Evolutionary conservation across 2,888 invertebrate genomes (phyloP).

Genomic region (Cheilosia grossa): DNA sequence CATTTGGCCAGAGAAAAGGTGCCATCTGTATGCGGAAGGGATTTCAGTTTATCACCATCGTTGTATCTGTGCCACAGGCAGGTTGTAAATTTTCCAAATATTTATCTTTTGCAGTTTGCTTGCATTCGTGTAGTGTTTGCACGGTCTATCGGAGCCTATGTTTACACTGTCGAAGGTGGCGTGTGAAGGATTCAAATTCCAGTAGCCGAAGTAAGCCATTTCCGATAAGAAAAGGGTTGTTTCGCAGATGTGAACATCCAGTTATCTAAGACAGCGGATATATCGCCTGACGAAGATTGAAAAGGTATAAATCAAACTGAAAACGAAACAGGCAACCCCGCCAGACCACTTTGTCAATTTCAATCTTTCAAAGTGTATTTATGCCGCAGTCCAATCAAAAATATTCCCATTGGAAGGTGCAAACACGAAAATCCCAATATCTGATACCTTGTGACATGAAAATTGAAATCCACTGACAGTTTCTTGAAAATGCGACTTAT

Average conservation of each 20-base stretch:
- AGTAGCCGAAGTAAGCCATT: conserved; percentile 38
- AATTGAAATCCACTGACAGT: conserved; percentile 65
- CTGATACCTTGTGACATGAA: conserved; percentile 63
- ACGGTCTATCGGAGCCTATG: conserved; percentile 29
- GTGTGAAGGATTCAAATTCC: conserved; percentile 33
- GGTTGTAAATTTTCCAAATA: conserved; percentile 54
- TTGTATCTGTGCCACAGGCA: conserved; percentile 20
- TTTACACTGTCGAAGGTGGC: conserved; percentile 47
- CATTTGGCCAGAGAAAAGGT: neutral
- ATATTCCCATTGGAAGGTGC: conserved; percentile 34
- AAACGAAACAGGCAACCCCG: neutral
- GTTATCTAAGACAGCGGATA: neutral
- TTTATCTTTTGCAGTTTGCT: conserved; percentile 53
- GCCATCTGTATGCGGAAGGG: neutral
- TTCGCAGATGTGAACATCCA: neutral
- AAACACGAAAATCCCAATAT: conserved; percentile 50
- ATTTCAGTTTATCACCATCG: conserved; percentile 46
- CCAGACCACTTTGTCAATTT: conserved; percentile 59
- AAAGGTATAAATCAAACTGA: neutral
- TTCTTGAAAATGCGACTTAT: conserved; percentile 44
- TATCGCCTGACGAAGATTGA: conserved; percentile 1
- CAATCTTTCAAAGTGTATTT: conserved; percentile 49
- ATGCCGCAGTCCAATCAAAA: conserved; percentile 47
- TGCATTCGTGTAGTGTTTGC: conserved; percentile 31
- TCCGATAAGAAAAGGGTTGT: conserved; percentile 43